phyloP scores from a whole-genome alignment of 2,888 invertebrate genomes.

The Yponomeuta sedellus region DNA sequence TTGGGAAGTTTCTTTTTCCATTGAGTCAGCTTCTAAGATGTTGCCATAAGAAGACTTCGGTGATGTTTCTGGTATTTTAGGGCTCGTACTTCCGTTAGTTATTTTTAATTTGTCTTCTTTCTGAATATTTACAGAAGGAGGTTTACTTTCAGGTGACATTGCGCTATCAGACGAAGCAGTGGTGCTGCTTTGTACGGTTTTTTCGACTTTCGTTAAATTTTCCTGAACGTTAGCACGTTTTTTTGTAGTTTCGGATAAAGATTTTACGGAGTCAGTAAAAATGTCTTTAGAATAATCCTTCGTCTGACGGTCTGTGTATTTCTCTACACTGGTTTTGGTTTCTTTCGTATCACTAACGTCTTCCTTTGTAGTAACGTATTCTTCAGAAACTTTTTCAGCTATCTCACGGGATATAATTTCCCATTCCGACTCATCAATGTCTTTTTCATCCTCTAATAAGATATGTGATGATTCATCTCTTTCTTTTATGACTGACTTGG shows the following conservation, averaged over 20 bases:
- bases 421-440: constrained; percentile 32
- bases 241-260: neutral
- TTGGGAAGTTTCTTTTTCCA: neutral
- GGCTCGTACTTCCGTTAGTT: neutral
- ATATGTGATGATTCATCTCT: constrained; percentile 13
- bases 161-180: too few relatives aligned
- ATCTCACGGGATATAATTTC: constrained; percentile 10
- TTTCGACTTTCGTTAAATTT: neutral
- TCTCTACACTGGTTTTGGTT: too few relatives aligned
- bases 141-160: too few relatives aligned
- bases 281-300: neutral
- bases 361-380: neutral
- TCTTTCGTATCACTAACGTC: too few relatives aligned
- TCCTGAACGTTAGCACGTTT: neutral
- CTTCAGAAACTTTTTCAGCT: constrained; percentile 17
- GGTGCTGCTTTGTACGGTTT: too few relatives aligned
- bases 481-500: too few relatives aligned
- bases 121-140: neutral
- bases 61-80: neutral
- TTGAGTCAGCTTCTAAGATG: neutral
- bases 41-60: neutral
- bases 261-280: neutral
- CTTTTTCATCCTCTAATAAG: constrained; percentile 32
- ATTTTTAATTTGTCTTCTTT: neutral
- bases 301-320: too few relatives aligned